Percentiles rank a stretch among this genome's conserved stretches.
phyloP scores from a whole-genome alignment of 1,140 invertebrate genomes.

The Vollenhovia emeryi region DNA sequence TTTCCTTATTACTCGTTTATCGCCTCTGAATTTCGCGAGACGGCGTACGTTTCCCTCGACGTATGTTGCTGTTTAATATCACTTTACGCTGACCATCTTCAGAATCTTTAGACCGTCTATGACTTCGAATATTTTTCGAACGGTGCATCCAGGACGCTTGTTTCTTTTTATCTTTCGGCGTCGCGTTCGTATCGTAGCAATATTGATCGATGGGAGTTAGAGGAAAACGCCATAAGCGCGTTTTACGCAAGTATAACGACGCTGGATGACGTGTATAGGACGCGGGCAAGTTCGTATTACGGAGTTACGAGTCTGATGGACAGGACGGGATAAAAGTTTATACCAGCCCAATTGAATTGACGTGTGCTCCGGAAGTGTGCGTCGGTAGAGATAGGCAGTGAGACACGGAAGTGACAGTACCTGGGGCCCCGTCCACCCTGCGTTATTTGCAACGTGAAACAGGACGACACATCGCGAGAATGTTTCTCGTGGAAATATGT shows the following conservation, averaged over 20 bases:
- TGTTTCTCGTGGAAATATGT: slow-evolving; percentile 52
- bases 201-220: background rate
- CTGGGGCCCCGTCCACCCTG: background rate
- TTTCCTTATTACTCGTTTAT: slow-evolving; percentile 58
- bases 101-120: too few relatives aligned
- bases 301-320: slow-evolving; percentile 36
- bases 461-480: slow-evolving; percentile 34
- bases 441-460: slow-evolving; percentile 49
- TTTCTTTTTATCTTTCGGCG: background rate
- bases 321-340: slow-evolving; percentile 43
- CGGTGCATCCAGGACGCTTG: background rate
- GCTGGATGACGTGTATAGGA: background rate
- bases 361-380: slow-evolving; percentile 40
- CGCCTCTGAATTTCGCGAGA: slow-evolving; percentile 7
- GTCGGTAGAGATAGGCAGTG: slow-evolving; percentile 29
- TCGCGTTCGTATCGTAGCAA: background rate
- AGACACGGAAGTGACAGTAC: slow-evolving; percentile 31
- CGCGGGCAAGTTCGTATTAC: slow-evolving; percentile 4
- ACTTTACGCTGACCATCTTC: background rate
- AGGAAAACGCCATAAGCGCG: background rate
- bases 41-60: slow-evolving; percentile 17
- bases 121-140: background rate
- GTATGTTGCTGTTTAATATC: slow-evolving; percentile 24
- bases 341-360: slow-evolving; percentile 43
- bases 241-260: background rate